Percentiles rank a stretch among this genome's conserved stretches.
Conservation (phyloP, 1,140 invertebrate genomes). For the Drosophila ironensis region DNA sequence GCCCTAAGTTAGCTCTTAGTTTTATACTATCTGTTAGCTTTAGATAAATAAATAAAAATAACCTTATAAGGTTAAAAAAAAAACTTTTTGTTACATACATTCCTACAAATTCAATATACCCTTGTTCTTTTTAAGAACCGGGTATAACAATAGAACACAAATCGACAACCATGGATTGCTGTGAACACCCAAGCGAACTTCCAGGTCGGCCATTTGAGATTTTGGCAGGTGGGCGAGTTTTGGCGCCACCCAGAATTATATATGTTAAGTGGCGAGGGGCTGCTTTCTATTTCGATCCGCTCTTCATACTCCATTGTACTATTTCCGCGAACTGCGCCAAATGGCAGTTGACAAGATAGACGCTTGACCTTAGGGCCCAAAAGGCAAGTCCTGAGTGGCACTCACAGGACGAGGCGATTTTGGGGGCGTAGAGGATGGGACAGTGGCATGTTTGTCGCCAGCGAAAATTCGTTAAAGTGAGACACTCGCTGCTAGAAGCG, state of each 20-base stretch:
- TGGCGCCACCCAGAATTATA: constrained; percentile 55
- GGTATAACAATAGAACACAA: too few relatives aligned
- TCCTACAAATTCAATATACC: too few relatives aligned
- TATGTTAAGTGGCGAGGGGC: constrained; percentile 50
- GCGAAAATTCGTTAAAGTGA: constrained; percentile 63
- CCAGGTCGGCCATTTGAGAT: neutral
- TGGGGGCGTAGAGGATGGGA: neutral
- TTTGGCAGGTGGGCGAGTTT: constrained; percentile 17
- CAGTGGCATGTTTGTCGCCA: constrained; percentile 18
- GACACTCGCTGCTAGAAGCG: constrained; percentile 33
- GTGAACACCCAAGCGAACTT: too few relatives aligned
- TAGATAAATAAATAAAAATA: too few relatives aligned
- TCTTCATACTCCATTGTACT: constrained; percentile 28
- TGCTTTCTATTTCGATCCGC: constrained; percentile 6
- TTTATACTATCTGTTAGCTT: too few relatives aligned
- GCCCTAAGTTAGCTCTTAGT: too few relatives aligned
- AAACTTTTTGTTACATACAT: too few relatives aligned
- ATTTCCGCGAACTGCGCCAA: constrained; percentile 60
- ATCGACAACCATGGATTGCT: too few relatives aligned
- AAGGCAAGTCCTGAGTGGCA: constrained; percentile 53
- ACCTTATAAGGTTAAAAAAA: too few relatives aligned
- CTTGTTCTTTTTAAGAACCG: too few relatives aligned
- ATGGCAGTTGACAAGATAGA: constrained; percentile 61
- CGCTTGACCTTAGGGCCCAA: constrained; percentile 70
- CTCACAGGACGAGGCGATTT: constrained; percentile 17